A percentile compares a stretch with the other conserved stretches of the same genome.
These are phyloP conservation scores for Oncorhynchus tshawytscha DNA, from an alignment of 2,113 vertebrate species.

Conservation along the genomic window DNA sequence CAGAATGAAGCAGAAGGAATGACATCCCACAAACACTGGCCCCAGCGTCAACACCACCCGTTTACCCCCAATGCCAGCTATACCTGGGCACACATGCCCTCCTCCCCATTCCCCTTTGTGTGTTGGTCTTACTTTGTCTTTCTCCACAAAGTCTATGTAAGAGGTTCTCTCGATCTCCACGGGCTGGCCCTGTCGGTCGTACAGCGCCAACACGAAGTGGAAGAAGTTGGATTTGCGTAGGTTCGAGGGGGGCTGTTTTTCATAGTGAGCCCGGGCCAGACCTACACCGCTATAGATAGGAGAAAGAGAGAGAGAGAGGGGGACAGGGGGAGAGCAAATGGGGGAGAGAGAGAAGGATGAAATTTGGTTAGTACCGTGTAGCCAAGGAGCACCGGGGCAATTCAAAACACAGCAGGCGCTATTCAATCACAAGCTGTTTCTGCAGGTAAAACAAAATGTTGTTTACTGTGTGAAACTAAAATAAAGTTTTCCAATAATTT, in stretches of 20 bases:
- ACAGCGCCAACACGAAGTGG: conserved; percentile 96
- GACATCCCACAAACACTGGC: too few relatives aligned
- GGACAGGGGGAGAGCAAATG: too few relatives aligned
- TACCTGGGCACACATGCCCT: too few relatives aligned
- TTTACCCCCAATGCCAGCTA: too few relatives aligned
- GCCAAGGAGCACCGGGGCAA: neutral
- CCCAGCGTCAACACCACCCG: too few relatives aligned
- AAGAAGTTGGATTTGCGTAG: conserved; percentile 98
- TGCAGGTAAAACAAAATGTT: neutral
- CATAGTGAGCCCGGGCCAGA: conserved; percentile 91
- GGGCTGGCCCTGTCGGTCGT: conserved; percentile 94
- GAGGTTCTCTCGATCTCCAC: conserved; percentile 95
- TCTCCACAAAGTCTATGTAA: conserved; percentile 95
- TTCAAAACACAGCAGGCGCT: neutral
- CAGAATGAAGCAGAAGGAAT: too few relatives aligned
- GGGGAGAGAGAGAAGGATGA: neutral
- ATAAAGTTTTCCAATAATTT: neutral
- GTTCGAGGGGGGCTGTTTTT: conserved; percentile 97
- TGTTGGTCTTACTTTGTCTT: conserved; percentile 80
- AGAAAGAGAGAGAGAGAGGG: neutral
- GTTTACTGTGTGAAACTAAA: neutral
- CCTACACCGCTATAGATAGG: conserved; percentile 81
- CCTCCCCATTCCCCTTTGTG: neutral
- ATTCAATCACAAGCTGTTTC: neutral
- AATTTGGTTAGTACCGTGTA: neutral